Conservation (phyloP, 2,113 vertebrate genomes). For the Calyptomena viridis region DNA sequence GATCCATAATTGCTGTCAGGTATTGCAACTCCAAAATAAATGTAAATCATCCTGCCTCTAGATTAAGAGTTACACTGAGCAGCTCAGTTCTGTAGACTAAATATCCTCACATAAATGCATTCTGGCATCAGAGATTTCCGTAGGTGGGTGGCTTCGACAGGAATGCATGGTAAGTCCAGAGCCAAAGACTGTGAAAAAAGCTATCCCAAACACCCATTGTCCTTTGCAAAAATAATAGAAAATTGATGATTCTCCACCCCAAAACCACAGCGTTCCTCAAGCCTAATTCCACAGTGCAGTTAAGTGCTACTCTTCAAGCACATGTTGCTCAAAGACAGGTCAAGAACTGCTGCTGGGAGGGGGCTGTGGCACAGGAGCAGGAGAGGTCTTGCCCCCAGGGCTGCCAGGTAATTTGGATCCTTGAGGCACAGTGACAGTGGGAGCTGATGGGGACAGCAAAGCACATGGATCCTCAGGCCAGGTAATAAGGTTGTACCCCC, state of each 20-base stretch:
- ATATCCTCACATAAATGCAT: not conserved
- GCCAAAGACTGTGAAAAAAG: not conserved
- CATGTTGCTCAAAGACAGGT: not conserved
- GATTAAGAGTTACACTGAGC: not conserved
- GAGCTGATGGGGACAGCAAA: not conserved
- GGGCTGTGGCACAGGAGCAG: not conserved
- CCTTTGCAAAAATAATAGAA: slow-evolving; percentile 15
- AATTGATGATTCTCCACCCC: not conserved
- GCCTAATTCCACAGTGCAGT: not conserved
- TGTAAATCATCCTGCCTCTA: not conserved
- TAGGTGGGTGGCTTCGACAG: not conserved
- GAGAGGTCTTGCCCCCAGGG: not conserved
- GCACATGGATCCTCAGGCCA: not conserved
- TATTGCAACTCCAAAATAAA: not conserved
- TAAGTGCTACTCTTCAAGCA: not conserved
- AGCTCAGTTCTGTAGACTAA: not conserved
- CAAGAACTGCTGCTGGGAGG: not conserved
- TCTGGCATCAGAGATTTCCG: not conserved
- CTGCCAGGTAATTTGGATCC: not conserved
- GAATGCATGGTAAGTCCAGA: not conserved
- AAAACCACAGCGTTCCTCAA: not conserved
- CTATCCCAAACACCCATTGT: not conserved
- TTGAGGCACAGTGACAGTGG: rapidly evolving
- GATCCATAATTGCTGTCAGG: not conserved
- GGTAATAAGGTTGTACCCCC: not conserved